Conservation (phyloP, 2,797 vertebrate genomes). For the Sebastolobus altivelis region DNA sequence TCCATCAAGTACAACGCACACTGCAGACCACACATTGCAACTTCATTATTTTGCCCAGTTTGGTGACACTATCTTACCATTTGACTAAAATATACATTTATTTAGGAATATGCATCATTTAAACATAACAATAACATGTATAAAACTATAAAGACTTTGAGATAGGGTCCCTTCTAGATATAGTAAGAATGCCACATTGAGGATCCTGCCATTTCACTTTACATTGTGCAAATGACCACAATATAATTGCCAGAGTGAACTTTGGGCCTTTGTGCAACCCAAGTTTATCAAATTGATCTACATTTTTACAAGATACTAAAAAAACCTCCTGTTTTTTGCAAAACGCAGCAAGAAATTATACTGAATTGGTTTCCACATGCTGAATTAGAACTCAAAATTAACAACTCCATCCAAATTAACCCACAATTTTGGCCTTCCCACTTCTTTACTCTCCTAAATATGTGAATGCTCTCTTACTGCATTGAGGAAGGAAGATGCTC, state of each 20-base stretch:
- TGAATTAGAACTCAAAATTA: not conserved
- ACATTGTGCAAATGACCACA: not conserved
- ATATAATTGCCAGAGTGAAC: not conserved
- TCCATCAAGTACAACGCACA: too few relatives aligned
- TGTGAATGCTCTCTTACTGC: not conserved
- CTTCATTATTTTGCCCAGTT: not conserved
- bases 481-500: not conserved
- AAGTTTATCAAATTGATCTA: not conserved
- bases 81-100: not conserved
- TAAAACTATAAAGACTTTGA: not conserved
- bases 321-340: too few relatives aligned
- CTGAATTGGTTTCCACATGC: not conserved
- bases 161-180: not conserved
- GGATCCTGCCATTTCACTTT: not conserved
- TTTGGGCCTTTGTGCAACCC: not conserved
- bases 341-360: too few relatives aligned
- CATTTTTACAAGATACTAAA: not conserved
- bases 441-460: not conserved
- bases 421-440: not conserved
- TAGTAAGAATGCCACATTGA: not conserved
- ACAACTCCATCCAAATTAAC: not conserved
- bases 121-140: not conserved
- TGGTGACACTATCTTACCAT: not conserved
- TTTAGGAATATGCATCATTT: not conserved
- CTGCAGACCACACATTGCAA: not conserved